Conservation (phyloP, 2,888 invertebrate genomes). For the Lacanobia wlatinum region DNA sequence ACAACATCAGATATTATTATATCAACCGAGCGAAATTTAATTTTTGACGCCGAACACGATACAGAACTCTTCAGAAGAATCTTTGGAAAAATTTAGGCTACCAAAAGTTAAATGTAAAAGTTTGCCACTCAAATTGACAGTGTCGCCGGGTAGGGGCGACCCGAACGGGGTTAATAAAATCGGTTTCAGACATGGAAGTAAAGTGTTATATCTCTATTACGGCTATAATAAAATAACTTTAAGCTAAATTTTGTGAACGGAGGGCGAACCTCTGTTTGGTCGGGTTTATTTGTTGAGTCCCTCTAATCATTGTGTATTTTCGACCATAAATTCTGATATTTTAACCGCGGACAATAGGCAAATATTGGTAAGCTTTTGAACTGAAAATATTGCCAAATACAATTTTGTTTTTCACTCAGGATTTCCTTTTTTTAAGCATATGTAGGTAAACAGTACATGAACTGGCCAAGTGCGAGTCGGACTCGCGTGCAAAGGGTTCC, state of each 20-base stretch:
- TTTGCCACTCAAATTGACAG: constrained; percentile 87
- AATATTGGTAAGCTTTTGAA: too few relatives aligned
- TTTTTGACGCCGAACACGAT: constrained; percentile 76
- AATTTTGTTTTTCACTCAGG: constrained; percentile 5
- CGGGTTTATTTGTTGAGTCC: constrained; percentile 52
- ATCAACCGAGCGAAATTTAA: constrained; percentile 74
- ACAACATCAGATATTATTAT: constrained; percentile 62
- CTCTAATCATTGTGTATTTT: constrained; percentile 47
- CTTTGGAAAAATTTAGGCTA: constrained; percentile 80
- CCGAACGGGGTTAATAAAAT: constrained; percentile 81
- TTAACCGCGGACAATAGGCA: constrained; percentile 24
- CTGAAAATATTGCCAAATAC: neutral
- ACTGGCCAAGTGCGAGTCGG: too few relatives aligned
- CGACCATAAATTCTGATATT: constrained; percentile 32
- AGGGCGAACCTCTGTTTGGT: constrained; percentile 42
- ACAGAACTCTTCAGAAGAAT: constrained; percentile 82
- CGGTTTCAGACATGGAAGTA: constrained; percentile 75
- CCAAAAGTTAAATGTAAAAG: constrained; percentile 89
- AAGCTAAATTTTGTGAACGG: constrained; percentile 58
- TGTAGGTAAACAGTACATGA: neutral
- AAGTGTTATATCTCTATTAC: constrained; percentile 76
- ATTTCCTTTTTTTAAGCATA: neutral
- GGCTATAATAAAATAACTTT: constrained; percentile 70
- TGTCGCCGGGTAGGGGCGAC: constrained; percentile 73
- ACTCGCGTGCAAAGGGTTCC: too few relatives aligned